Evolutionary conservation across 2,113 vertebrate genomes (phyloP), one percentile per base, ranked within the genome.

Genomic region (Prietella phreatophila): DNA sequence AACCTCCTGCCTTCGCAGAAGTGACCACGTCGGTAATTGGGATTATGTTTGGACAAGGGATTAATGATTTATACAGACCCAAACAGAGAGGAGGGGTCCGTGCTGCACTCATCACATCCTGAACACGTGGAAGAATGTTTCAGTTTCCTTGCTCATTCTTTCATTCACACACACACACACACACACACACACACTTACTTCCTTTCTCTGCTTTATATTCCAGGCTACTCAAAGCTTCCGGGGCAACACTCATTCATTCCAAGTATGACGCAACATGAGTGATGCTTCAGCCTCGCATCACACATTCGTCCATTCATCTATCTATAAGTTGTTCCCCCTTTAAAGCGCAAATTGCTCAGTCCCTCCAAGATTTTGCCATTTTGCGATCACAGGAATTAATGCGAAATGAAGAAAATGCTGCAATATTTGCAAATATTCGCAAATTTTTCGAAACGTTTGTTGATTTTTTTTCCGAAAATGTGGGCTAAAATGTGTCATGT

Each of bases 51-150:
- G 89, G 85, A 91, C 83, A 91, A 85, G 89, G 87, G 92, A 93
- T 94, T 93, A 93, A 94, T 94, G 87, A 94, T 94, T 94, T 91
- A 94, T 93, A 91, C 76, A 80, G 90, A 86, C 88, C 91, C 91
- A 93, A 92, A 91, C 89, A 89, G n/a, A 86, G 63, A 53, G 42
- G 27, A 60, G 85, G 89, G 65, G 90, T 91, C 85, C 2, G 50
- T 85, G 71, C 91, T 65, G 61, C 76, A 69, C 8, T 75, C 79
- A 39, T 86, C 33, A 36, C 27, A 79, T 69, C 47, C 73, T 71
- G 42, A 61, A 65, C 61, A 84, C 88, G 78, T 89, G 88, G 58
- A 85, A 90, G 89, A 89, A 90, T 87, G 79, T 65, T 83, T 47
- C 33, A 20, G 60, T 56, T 69, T 88, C 47, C 58, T 55, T 22